Evolutionary conservation across 2,888 invertebrate species (phyloP).

Genomic region (Apocheima hispidaria): DNA sequence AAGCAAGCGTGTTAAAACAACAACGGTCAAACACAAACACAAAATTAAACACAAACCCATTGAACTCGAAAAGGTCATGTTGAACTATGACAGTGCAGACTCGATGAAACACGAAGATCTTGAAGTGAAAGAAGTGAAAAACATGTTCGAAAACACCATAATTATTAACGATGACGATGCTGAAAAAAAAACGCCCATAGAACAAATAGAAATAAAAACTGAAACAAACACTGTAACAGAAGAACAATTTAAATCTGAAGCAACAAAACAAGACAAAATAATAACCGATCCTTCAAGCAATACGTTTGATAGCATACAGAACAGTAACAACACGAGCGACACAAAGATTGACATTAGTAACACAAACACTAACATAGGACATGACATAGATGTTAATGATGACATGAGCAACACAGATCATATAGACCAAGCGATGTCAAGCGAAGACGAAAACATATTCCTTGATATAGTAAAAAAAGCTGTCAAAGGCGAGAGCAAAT

Average conservation of each 20-base stretch:
- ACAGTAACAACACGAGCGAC: background rate
- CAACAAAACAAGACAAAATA: constrained; percentile 15
- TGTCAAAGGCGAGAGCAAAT: constrained; percentile 40
- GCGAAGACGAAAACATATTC: constrained; percentile 45
- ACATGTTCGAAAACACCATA: background rate
- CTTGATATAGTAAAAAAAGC: constrained; percentile 44
- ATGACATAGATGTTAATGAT: constrained; percentile 8
- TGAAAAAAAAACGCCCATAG: constrained; percentile 10
- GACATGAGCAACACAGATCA: constrained; percentile 17
- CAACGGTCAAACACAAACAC: constrained; percentile 13
- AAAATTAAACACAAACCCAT: constrained; percentile 7
- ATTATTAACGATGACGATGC: background rate
- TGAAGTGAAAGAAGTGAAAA: background rate
- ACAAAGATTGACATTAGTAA: background rate
- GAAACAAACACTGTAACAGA: constrained; percentile 15
- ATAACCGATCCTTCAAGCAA: background rate
- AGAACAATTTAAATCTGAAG: constrained; percentile 11
- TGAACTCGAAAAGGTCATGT: constrained; percentile 25
- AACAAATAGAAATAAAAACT: constrained; percentile 24
- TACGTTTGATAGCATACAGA: background rate
- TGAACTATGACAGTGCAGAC: constrained; percentile 25
- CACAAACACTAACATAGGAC: background rate
- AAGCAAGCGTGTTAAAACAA: constrained; percentile 28
- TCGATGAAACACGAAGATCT: constrained; percentile 24
- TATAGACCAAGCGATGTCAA: constrained; percentile 27